Evolutionary conservation across 2,888 invertebrate species (phyloP).

Genomic region (Magallana nippona): DNA sequence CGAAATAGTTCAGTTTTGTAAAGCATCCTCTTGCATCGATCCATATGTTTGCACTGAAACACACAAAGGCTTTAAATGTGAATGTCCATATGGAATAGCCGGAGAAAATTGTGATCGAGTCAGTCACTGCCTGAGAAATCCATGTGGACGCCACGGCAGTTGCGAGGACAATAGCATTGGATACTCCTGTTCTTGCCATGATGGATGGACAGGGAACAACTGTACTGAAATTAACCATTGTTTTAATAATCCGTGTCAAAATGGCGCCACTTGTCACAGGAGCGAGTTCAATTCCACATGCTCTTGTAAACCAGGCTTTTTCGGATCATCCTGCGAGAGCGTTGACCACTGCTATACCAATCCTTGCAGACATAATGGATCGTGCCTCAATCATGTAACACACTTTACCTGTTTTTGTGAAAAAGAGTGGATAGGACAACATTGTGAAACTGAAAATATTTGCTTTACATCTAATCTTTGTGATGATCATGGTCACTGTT

Average conservation of each 20-base stretch:
- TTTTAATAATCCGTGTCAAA: constrained; percentile 48
- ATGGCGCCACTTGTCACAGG: constrained; percentile 48
- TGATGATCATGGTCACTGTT: constrained; percentile 87
- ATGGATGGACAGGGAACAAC: constrained; percentile 50
- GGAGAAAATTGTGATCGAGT: constrained; percentile 44
- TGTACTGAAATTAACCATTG: constrained; percentile 53
- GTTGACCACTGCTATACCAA: background rate
- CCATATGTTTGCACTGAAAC: background rate
- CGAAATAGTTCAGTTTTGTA: background rate
- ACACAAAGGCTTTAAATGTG: constrained; percentile 50
- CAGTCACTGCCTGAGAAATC: constrained; percentile 26
- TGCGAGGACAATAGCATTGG: constrained; percentile 21
- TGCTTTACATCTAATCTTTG: constrained; percentile 66
- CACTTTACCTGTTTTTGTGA: constrained; percentile 17
- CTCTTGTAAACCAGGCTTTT: background rate
- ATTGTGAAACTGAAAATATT: constrained; percentile 17
- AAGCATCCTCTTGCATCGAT: background rate
- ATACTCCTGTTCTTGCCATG: constrained; percentile 21
- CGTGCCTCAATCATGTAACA: constrained; percentile 3
- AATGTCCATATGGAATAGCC: constrained; percentile 47
- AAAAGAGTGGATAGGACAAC: background rate
- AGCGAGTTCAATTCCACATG: background rate
- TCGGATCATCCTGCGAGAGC: background rate
- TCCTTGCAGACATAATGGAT: constrained; percentile 17
- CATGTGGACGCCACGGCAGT: background rate